Evolutionary conservation across 2,113 vertebrate species (phyloP).

Genomic region (Hippopotamus amphibius): DNA sequence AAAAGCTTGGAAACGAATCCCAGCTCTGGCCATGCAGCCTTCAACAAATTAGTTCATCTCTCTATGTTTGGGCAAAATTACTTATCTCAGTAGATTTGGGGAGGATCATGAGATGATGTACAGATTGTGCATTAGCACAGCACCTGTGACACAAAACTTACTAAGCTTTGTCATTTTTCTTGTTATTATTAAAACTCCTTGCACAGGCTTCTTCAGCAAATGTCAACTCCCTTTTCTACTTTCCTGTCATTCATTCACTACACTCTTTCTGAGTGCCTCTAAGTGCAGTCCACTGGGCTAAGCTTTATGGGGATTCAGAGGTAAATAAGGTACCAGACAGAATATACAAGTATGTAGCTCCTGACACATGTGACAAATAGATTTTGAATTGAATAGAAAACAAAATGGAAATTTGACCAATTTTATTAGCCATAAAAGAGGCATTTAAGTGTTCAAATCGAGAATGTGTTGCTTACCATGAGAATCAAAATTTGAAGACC

Average conservation of each 20-base stretch:
- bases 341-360: background rate
- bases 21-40: background rate
- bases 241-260: background rate
- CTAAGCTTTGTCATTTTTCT: background rate
- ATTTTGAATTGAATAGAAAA: constrained; percentile 23
- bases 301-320: background rate
- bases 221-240: background rate
- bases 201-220: background rate
- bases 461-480: background rate
- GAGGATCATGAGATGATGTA: background rate
- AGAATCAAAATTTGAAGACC: background rate
- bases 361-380: background rate
- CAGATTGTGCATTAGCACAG: background rate
- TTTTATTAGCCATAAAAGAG: constrained; percentile 12
- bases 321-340: background rate
- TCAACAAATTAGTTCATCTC: background rate
- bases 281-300: background rate
- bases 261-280: background rate
- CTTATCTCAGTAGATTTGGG: background rate
- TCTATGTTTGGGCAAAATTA: background rate
- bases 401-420: background rate
- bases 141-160: background rate
- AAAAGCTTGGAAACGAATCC: background rate
- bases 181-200: background rate
- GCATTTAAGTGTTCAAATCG: background rate